A percentile compares a stretch with the other conserved stretches of the same genome.
phyloP scores from a whole-genome alignment of 2,888 invertebrate species.

The Habrosyne pyritoides region DNA sequence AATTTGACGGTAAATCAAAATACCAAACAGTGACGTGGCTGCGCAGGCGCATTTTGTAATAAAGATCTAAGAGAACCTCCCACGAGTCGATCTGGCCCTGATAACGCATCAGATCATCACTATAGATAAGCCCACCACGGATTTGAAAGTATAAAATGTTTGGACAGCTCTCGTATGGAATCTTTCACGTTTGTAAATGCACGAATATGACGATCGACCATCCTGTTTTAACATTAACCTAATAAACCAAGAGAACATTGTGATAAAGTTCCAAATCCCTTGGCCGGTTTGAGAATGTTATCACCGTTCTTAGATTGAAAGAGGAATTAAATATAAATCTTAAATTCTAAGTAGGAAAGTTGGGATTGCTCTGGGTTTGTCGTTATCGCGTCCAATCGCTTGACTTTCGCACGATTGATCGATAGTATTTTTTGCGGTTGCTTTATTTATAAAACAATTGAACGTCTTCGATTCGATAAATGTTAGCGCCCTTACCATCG shows the following conservation, averaged over 20 bases:
- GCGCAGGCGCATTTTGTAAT: constrained; percentile 65
- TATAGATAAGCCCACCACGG: constrained; percentile 69
- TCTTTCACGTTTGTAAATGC: constrained; percentile 76
- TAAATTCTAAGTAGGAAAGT: constrained; percentile 39
- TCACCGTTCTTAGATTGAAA: constrained; percentile 28
- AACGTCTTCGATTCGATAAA: constrained; percentile 73
- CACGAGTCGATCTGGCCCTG: constrained; percentile 67
- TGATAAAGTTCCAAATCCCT: constrained; percentile 37
- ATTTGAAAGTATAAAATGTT: constrained; percentile 84
- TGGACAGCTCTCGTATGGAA: constrained; percentile 80
- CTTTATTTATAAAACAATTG: constrained; percentile 84
- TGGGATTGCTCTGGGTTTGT: constrained; percentile 30
- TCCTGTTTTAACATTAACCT: constrained; percentile 17
- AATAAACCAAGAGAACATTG: constrained; percentile 29
- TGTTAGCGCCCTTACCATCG: constrained; percentile 71
- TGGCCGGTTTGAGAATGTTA: constrained; percentile 18
- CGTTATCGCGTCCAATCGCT: constrained; percentile 70
- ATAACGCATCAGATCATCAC: constrained; percentile 81
- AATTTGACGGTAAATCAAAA: constrained; percentile 74
- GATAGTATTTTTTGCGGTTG: constrained; percentile 81
- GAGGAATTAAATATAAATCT: constrained; percentile 33
- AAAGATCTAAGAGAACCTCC: constrained; percentile 79
- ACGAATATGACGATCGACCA: constrained; percentile 71
- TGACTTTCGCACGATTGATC: constrained; percentile 83
- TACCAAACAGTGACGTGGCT: constrained; percentile 30